A percentile compares a stretch with the other conserved stretches of the same genome.
phyloP scores from a whole-genome alignment of 2,113 vertebrate species.

The Panthera leo region DNA sequence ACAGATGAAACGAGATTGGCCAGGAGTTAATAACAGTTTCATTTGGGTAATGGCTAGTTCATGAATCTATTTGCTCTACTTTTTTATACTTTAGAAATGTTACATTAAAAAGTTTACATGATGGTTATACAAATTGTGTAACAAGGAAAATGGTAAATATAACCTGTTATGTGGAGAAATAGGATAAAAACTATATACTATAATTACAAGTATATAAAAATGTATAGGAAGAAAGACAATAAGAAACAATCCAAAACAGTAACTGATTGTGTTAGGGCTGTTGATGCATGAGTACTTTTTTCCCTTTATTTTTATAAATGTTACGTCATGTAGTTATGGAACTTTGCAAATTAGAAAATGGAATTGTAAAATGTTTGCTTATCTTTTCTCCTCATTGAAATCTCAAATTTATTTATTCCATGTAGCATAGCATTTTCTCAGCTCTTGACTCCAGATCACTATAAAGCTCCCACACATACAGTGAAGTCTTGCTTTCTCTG shows the following conservation, averaged over 20 bases:
- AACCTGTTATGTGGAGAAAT: not conserved
- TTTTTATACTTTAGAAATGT: constrained; percentile 36
- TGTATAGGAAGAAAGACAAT: not conserved
- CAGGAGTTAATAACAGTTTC: not conserved
- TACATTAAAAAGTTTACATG: not conserved
- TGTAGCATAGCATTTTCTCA: not conserved
- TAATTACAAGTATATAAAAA: not conserved
- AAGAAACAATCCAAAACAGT: not conserved
- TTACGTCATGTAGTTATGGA: not conserved
- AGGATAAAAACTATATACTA: not conserved
- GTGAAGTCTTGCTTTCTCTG: not conserved
- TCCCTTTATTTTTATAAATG: not conserved
- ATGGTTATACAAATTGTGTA: not conserved
- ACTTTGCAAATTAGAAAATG: not conserved
- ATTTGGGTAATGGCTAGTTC: not conserved
- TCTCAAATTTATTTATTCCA: not conserved
- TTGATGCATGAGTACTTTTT: not conserved
- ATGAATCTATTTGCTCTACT: not conserved
- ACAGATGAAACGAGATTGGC: not conserved
- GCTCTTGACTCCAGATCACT: not conserved
- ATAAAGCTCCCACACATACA: not conserved
- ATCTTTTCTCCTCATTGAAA: not conserved
- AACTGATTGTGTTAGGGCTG: not conserved
- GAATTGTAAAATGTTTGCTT: not conserved
- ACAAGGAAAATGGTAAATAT: not conserved